Evolutionary conservation across 2,888 invertebrate species (phyloP).

Genomic region (Folsomia candida): DNA sequence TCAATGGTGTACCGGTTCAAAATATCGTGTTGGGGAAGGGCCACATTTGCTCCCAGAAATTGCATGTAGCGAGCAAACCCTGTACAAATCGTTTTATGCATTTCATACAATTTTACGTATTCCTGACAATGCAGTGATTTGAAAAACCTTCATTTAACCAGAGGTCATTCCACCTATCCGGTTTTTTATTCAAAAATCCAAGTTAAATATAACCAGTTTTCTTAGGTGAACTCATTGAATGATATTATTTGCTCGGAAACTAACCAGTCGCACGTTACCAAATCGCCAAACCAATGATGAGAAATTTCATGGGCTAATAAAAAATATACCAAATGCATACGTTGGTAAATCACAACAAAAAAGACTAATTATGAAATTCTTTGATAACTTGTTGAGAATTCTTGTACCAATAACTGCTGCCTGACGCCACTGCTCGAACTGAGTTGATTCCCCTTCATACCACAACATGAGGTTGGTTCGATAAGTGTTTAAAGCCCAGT

Average conservation of each 20-base stretch:
- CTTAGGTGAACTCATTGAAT: not conserved
- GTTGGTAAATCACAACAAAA: not conserved
- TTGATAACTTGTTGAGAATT: not conserved
- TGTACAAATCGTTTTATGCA: constrained; percentile 3
- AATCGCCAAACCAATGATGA: constrained; percentile 18
- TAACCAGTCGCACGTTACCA: constrained; percentile 16
- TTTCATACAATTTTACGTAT: not conserved
- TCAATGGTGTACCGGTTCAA: constrained; percentile 32
- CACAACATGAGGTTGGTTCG: constrained; percentile 29
- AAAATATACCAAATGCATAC: not conserved
- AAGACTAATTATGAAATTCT: not conserved
- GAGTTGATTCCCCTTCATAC: constrained; percentile 33
- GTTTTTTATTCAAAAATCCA: not conserved
- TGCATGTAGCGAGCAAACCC: constrained; percentile 38
- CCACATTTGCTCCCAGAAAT: constrained; percentile 19
- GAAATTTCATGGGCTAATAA: not conserved
- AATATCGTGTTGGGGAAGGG: constrained; percentile 25
- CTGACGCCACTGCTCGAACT: constrained; percentile 34
- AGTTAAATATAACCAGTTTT: no score
- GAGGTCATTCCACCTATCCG: constrained; percentile 25
- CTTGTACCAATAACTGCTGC: constrained; percentile 23
- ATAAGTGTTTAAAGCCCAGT: constrained; percentile 34
- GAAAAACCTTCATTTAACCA: constrained; percentile 14
- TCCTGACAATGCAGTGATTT: not conserved
- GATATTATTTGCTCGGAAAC: not conserved